These are phyloP conservation scores for Natrix natrix DNA, from an alignment of 2,797 vertebrate genomes.

Conservation along the genomic window DNA sequence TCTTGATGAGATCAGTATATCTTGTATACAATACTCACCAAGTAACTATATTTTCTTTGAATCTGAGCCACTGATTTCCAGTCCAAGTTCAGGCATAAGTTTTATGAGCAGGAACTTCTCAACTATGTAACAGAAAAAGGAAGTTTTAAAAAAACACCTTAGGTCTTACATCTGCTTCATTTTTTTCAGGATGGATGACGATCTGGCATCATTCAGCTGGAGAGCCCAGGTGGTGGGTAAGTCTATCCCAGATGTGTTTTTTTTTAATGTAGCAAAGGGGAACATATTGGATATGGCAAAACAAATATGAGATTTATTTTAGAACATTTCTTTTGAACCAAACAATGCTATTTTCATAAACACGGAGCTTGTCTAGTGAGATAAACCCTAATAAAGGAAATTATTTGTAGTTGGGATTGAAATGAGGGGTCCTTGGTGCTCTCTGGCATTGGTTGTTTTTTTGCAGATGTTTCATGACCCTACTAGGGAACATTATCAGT, in stretches of 20 bases:
- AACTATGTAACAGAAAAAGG: constrained; percentile 39
- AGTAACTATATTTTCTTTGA: not conserved
- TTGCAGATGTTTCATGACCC: too few relatives aligned
- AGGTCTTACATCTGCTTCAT: constrained; percentile 7
- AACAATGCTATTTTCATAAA: not conserved
- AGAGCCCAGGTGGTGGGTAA: constrained; percentile 21
- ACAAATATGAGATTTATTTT: constrained; percentile 35
- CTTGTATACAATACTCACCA: not conserved
- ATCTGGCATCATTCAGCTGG: constrained; percentile 31
- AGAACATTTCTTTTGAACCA: not conserved
- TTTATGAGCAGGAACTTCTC: not conserved
- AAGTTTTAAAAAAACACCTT: not conserved
- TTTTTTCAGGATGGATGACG: constrained; percentile 37
- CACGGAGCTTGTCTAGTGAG: not conserved
- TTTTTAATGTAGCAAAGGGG: constrained; percentile 34
- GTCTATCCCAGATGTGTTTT: constrained; percentile 40
- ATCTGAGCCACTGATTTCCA: not conserved
- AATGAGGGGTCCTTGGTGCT: not conserved
- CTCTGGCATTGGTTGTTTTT: too few relatives aligned
- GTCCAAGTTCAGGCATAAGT: not conserved
- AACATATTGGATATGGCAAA: constrained; percentile 43
- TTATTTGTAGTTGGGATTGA: not conserved
- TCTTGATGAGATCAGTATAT: not conserved
- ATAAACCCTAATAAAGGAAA: constrained; percentile 24
- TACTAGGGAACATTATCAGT: too few relatives aligned